Base-by-base conservation (phyloP, 2,113 vertebrate genomes). In the Elephas maximus region DNA sequence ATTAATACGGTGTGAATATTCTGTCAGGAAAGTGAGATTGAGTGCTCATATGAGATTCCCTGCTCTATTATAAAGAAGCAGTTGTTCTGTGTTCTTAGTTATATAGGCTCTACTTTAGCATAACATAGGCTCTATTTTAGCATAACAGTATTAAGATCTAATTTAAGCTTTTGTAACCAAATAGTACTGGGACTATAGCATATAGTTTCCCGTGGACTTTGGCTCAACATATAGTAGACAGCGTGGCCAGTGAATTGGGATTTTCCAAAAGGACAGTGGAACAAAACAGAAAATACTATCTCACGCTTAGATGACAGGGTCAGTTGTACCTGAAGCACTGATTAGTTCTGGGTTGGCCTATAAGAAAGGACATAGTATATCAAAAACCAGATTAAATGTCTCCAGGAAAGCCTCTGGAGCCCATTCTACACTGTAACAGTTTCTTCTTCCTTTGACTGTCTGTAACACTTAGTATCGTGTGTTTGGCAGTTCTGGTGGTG, bases 381-480 rank as follows among this genome's bases (percentile, higher is more conserved):
- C 17, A 90, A 89, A 76, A 94, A 79, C 65, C 76, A 87, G 76
- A 83, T 92, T 83, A 65, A 48, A 45, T 93, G 73, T 90, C 30
- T 78, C 53, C 28, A 18, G 51, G 74, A 81, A 82, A 69, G 37
- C 44, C 53, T 95, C 74, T 77, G 57, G 48, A 53, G 41, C 24
- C 57, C 30, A 60, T 3, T 57, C 79, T 83, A 12, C 5, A 48
- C 41, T 60, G 18, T 2, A 76, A 45, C 93, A 87, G 45, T 83
- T 79, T 76, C 30, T 71, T 95, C 63, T 95, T 92, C 51, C 30
- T 95, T 83, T 83, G 74, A 84, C 14, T 82, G 33, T 79, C 62
- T 41, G 23, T 53, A 57, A 63, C 37, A 83, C 33, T 86, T 86
- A 33, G 44, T 84, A 28, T 84, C 84, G 33, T 20, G 67, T 82